Conservation (phyloP, 2,888 invertebrate species). For the Gisinianus flammeolus region DNA sequence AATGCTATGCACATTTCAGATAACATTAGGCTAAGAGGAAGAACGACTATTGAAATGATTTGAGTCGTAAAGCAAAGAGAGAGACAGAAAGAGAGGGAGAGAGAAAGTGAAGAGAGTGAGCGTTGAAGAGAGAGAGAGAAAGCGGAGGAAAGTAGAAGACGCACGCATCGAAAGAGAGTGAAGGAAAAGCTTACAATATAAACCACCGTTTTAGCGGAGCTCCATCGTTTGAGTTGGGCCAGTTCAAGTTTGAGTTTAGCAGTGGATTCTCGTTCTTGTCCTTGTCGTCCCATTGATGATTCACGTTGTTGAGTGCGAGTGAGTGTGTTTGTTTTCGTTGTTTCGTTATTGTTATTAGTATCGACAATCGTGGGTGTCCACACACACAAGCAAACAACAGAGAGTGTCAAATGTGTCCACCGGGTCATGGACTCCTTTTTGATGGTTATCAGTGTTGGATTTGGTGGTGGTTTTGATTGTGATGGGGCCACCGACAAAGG, state of each 20-base stretch:
- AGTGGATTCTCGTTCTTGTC: not conserved
- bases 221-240: not conserved
- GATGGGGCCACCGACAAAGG: not conserved
- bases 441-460: not conserved
- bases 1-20: conserved; percentile 27
- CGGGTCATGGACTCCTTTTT: conserved; percentile 17
- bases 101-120: conserved; percentile 4
- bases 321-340: not conserved
- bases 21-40: conserved; percentile 31
- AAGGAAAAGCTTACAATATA: not conserved
- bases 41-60: conserved; percentile 34
- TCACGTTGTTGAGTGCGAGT: not conserved
- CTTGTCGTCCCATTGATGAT: not conserved
- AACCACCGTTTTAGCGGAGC: not conserved
- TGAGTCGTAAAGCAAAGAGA: conserved; percentile 16
- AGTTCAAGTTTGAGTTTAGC: not conserved
- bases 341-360: not conserved
- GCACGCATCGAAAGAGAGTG: conserved; percentile 3
- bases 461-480: not conserved
- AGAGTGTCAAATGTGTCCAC: conserved; percentile 25
- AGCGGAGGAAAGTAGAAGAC: conserved; percentile 1
- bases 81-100: not conserved
- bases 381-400: too few species aligned
- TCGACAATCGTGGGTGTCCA: not conserved
- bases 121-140: not conserved